A percentile compares a stretch with the other conserved stretches of the same genome.
Conservation (phyloP, 2,113 vertebrate species). For the Hepsetus odoe region DNA sequence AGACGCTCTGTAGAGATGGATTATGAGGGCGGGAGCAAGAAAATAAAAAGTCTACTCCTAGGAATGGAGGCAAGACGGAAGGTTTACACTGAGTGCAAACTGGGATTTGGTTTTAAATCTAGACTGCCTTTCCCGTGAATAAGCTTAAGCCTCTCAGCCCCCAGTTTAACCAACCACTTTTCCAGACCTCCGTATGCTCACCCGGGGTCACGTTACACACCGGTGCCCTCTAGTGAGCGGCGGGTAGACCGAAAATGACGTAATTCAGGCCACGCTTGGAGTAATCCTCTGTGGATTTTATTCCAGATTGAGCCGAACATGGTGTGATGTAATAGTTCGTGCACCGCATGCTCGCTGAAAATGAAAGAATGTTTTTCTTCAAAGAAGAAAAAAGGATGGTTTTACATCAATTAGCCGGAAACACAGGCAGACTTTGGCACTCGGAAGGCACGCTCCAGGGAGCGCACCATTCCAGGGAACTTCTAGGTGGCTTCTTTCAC, state of each 20-base stretch:
- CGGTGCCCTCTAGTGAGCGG: constrained; percentile 51
- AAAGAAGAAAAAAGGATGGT: background rate
- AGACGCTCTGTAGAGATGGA: too few species aligned
- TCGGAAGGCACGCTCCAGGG: background rate
- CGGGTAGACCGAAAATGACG: constrained; percentile 31
- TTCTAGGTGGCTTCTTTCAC: background rate
- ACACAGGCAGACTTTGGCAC: background rate
- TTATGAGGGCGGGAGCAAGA: too few species aligned
- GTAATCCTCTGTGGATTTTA: constrained; percentile 37
- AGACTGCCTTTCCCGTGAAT: background rate
- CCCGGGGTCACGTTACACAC: constrained; percentile 14
- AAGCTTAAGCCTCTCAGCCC: constrained; percentile 17
- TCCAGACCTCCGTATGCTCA: constrained; percentile 19
- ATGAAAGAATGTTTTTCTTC: background rate
- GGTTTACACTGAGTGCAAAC: background rate
- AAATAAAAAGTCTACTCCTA: too few species aligned
- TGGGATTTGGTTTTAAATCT: background rate
- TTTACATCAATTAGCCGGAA: background rate
- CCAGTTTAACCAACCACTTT: background rate
- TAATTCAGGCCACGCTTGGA: constrained; percentile 24
- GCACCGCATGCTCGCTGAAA: background rate
- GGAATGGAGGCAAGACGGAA: background rate
- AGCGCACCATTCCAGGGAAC: background rate
- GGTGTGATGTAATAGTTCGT: background rate
- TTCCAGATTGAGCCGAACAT: background rate